phyloP scores from a whole-genome alignment of 2,113 vertebrate genomes.

The Lagopus leucura region DNA sequence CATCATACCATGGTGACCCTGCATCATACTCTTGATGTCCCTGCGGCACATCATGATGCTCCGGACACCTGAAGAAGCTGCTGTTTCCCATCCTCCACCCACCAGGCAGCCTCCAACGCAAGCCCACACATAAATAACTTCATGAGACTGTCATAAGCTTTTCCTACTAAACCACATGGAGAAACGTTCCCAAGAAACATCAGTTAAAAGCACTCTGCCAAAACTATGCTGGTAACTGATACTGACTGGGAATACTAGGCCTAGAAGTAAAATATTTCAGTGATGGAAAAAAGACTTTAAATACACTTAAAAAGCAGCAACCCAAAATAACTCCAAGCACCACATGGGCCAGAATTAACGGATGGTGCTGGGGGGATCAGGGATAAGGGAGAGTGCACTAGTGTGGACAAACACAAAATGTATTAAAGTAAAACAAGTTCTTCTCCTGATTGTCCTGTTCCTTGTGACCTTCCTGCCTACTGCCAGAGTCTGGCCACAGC shows the following conservation, averaged over 20 bases:
- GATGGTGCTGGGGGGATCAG: background rate
- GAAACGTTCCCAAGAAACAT: slow-evolving; percentile 29
- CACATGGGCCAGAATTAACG: background rate
- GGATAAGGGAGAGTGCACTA: background rate
- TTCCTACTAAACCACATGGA: slow-evolving; percentile 47
- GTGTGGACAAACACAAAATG: background rate
- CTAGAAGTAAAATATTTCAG: slow-evolving; percentile 52
- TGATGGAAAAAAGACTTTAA: slow-evolving; percentile 1
- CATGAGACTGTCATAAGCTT: slow-evolving; percentile 50
- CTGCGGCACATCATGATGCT: background rate
- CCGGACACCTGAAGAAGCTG: background rate
- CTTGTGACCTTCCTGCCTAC: background rate
- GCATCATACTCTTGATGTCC: background rate
- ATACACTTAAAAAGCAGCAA: slow-evolving; percentile 28
- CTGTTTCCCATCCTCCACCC: background rate
- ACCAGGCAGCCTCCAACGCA: background rate
- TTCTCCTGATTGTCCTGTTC: background rate
- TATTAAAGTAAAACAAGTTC: background rate
- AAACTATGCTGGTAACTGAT: slow-evolving; percentile 46
- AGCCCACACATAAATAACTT: slow-evolving; percentile 18
- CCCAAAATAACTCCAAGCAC: slow-evolving; percentile 29
- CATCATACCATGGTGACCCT: background rate
- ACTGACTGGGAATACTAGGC: slow-evolving; percentile 23
- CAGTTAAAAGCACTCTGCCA: slow-evolving; percentile 37
- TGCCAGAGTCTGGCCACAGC: background rate